Percentiles rank a stretch among this genome's conserved stretches.
Evolutionary conservation across 2,113 vertebrate species (phyloP).

Genomic region (Sylvilagus bachmani): DNA sequence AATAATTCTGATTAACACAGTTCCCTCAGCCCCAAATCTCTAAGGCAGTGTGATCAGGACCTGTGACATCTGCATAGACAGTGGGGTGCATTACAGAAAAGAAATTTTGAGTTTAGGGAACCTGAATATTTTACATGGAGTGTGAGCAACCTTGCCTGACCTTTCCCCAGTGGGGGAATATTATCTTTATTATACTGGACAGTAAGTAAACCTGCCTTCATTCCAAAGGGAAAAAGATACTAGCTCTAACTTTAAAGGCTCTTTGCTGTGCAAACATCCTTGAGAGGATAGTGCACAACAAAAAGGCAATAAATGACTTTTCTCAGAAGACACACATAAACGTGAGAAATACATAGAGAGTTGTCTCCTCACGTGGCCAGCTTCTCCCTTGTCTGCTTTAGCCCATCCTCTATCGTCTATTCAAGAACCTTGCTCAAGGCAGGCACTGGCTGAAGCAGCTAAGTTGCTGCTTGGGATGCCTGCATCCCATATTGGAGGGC

Average conservation of each 20-base stretch:
- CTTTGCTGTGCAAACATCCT: constrained; percentile 11
- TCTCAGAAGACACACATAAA: constrained; percentile 6
- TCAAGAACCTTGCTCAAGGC: background rate
- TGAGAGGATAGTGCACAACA: constrained; percentile 34
- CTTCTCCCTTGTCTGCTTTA: background rate
- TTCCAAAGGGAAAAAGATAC: constrained; percentile 33
- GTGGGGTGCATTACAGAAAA: background rate
- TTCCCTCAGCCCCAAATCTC: background rate
- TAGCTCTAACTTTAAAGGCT: constrained; percentile 27
- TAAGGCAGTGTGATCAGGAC: background rate
- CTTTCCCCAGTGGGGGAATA: background rate
- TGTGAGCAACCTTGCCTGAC: background rate
- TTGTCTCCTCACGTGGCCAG: background rate
- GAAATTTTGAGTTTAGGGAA: constrained; percentile 1
- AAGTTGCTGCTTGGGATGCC: no score
- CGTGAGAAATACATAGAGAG: background rate
- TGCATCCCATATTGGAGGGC: no score
- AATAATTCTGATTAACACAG: background rate
- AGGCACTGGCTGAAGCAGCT: no score
- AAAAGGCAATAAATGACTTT: background rate
- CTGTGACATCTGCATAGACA: background rate
- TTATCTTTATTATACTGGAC: constrained; percentile 41
- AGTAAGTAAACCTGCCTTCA: background rate
- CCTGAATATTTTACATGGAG: constrained; percentile 50
- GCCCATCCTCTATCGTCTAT: background rate